Percentiles rank a stretch among this genome's conserved stretches.
Evolutionary conservation across 1,140 invertebrate genomes (phyloP).

Genomic region (Leptopilina boulardi): DNA sequence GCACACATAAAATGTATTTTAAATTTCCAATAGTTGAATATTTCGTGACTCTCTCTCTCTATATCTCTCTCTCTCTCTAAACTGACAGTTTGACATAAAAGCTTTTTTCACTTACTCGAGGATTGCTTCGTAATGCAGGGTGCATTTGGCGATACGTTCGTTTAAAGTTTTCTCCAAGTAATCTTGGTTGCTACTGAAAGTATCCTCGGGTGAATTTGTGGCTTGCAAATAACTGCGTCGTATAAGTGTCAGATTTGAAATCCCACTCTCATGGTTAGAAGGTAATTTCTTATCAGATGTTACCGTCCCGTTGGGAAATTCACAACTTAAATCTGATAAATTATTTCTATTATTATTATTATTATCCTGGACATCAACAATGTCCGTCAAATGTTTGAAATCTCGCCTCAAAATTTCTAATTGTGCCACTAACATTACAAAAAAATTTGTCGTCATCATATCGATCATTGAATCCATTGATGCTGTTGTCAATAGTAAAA

Average conservation of each 20-base stretch:
- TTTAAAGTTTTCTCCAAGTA: slow-evolving; percentile 7
- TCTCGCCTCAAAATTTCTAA: not conserved
- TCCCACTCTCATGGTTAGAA: not conserved
- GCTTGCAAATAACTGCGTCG: not conserved
- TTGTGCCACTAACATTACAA: not conserved
- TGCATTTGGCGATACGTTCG: slow-evolving; percentile 9
- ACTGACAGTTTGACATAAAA: slow-evolving; percentile 1
- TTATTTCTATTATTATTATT: too few species aligned
- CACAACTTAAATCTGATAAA: not conserved
- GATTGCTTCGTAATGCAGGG: not conserved
- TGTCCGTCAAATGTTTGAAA: not conserved
- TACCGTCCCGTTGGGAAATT: not conserved
- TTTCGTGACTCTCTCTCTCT: not conserved
- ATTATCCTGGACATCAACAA: not conserved
- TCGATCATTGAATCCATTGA: not conserved
- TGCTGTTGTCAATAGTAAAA: not conserved
- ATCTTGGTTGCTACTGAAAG: not conserved
- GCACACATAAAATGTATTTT: not conserved
- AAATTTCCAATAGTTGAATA: not conserved
- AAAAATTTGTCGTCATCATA: slow-evolving; percentile 1
- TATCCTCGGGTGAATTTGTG: slow-evolving; percentile 2
- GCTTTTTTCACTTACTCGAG: not conserved
- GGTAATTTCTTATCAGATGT: not conserved
- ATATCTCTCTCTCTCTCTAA: too few species aligned
- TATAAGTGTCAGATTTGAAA: not conserved